Evolutionary conservation across 2,797 vertebrate species (phyloP), one percentile per base, ranked within the genome.

Genomic region (Mallotus villosus): DNA sequence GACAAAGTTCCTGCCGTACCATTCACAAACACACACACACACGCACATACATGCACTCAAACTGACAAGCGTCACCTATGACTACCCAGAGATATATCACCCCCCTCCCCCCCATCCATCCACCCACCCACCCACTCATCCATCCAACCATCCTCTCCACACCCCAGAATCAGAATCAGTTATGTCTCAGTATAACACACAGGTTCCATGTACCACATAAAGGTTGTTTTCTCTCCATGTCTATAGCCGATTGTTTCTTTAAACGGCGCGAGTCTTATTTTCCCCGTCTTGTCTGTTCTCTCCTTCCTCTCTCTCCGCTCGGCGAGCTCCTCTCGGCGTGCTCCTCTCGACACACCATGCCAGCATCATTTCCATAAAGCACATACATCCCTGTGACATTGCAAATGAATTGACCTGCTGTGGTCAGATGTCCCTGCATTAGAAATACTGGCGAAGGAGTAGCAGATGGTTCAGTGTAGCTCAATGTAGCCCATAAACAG

Each of bases 221-320:
- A 12, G 11, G 41, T 46, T 46, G 41, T 46, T 75, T 85, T 79
- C 74, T 73, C 78, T 84, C 79, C 69, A n/a, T 81, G 78, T 87
- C 74, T 80, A 34, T 70, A 81, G 71, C 81, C 77, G 84, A 83
- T 84, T 77, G 82, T 84, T 83, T 81, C 87, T 78, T 85, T 25
- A 0, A 53, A 77, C 83, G 82, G 70, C 3, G 4, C 21, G 67
- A 72, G 59, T 74, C 75, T 75, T 53, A 27, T 77, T 46, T 3
- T 14, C 41, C 41, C 11, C 41, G 2, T 11, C 12, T 66, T 72
- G 70, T 75, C 74, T 80, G 76, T 7, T 32, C 25, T 81, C 32
- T 8, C 32, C 32, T 29, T 76, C 84, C 78, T 72, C 86, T 87
- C 49, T 51, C 73, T 58, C n/a, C 5, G n/a, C 55, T 58, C 22